Evolutionary conservation across 2,888 invertebrate genomes (phyloP).

Genomic region (Dione juno): DNA sequence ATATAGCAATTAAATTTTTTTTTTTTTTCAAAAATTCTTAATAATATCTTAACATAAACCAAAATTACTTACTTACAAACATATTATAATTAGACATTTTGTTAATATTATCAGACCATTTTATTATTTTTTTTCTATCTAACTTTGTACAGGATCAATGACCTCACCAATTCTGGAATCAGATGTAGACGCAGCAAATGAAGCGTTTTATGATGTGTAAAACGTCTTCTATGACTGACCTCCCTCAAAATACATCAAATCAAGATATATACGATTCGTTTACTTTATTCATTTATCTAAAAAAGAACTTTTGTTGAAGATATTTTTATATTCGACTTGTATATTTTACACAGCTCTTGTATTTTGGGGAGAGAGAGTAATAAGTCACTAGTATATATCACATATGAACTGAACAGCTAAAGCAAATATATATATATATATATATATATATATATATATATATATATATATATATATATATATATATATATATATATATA

Average conservation of each 20-base stretch:
- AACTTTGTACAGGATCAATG: conserved; percentile 1
- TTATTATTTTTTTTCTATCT: neutral
- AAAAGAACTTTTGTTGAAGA: neutral
- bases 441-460: no score
- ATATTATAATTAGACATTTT: neutral
- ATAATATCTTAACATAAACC: no score
- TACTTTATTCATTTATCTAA: neutral
- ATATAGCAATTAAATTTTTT: no score
- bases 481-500: no score
- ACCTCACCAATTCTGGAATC: conserved; percentile 19
- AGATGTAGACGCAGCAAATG: conserved; percentile 29
- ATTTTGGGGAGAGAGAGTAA: no score
- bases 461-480: no score
- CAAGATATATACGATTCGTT: neutral
- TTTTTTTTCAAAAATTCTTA: no score
- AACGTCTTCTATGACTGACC: conserved; percentile 19
- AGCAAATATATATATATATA: no score
- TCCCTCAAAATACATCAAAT: conserved; percentile 23
- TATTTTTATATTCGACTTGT: neutral
- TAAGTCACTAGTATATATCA: no score
- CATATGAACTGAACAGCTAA: no score
- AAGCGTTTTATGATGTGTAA: conserved; percentile 35
- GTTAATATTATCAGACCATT: neutral
- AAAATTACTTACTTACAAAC: no score
- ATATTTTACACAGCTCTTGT: no score